A percentile compares a stretch with the other conserved stretches of the same genome.
Evolutionary conservation across 2,888 invertebrate genomes (phyloP).

Genomic region (Heteromyza rotundicornis): DNA sequence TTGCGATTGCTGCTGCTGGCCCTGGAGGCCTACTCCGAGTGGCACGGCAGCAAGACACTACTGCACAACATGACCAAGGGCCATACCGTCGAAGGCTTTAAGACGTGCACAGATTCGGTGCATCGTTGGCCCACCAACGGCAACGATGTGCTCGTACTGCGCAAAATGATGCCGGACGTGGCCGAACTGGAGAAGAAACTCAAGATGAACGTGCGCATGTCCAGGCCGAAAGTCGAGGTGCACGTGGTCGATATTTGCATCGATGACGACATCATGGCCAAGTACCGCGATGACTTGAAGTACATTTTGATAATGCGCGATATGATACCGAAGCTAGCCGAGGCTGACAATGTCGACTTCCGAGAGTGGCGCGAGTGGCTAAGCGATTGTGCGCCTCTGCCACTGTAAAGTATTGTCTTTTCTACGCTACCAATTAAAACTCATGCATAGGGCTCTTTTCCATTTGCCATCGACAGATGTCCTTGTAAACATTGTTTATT

Average conservation of each 20-base stretch:
- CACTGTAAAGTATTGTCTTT: background rate
- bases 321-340: slow-evolving; percentile 34
- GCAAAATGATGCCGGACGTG: slow-evolving; percentile 39
- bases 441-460: background rate
- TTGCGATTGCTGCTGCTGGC: slow-evolving; percentile 47
- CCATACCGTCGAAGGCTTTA: slow-evolving; percentile 25
- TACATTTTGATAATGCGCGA: slow-evolving; percentile 37
- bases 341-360: slow-evolving; percentile 33
- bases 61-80: slow-evolving; percentile 41
- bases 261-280: slow-evolving; percentile 33
- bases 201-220: slow-evolving; percentile 38
- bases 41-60: slow-evolving; percentile 44
- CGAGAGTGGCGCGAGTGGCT: slow-evolving; percentile 36
- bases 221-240: slow-evolving; percentile 43
- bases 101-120: slow-evolving; percentile 35
- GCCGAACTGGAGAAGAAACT: slow-evolving; percentile 8
- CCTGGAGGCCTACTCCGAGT: slow-evolving; percentile 48
- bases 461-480: background rate
- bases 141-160: slow-evolving; percentile 31
- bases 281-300: slow-evolving; percentile 46
- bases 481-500: slow-evolving; percentile 1
- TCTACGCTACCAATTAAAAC: background rate
- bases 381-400: slow-evolving; percentile 24
- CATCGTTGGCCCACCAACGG: slow-evolving; percentile 33
- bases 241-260: slow-evolving; percentile 44